phyloP scores from a whole-genome alignment of 2,113 vertebrate species.

The Piprites chloris region DNA sequence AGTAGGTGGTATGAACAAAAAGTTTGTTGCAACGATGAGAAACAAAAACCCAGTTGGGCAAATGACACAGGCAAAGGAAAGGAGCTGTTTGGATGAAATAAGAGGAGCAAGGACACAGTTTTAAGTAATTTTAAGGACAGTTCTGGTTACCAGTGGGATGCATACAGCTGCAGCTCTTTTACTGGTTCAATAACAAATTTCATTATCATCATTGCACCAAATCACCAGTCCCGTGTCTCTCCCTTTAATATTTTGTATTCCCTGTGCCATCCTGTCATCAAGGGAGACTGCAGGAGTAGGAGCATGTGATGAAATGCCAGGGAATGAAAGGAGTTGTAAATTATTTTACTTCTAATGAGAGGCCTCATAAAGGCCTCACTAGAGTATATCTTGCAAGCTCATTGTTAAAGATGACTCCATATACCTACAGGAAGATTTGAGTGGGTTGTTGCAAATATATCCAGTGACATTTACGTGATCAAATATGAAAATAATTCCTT shows the following conservation, averaged over 20 bases:
- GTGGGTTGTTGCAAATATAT: neutral
- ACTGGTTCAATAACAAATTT: neutral
- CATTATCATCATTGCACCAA: neutral
- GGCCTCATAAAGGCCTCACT: neutral
- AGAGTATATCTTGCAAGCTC: neutral
- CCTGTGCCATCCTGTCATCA: neutral
- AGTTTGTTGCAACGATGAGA: neutral
- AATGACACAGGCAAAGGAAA: neutral
- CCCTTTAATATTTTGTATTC: neutral
- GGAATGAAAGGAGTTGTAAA: neutral
- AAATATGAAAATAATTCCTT: constrained; percentile 47
- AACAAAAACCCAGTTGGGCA: neutral
- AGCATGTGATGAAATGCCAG: neutral
- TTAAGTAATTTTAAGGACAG: neutral
- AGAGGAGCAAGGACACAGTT: neutral
- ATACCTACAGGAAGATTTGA: neutral
- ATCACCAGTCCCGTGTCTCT: neutral
- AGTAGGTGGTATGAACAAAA: neutral
- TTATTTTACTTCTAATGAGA: constrained; percentile 1
- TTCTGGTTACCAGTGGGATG: neutral
- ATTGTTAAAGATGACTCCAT: neutral
- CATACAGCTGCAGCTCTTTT: neutral
- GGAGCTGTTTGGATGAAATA: neutral
- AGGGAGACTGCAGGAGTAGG: neutral
- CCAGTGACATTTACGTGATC: constrained; percentile 4